Evolutionary conservation across 2,888 invertebrate species (phyloP).

Genomic region (Orthosia gracilis): DNA sequence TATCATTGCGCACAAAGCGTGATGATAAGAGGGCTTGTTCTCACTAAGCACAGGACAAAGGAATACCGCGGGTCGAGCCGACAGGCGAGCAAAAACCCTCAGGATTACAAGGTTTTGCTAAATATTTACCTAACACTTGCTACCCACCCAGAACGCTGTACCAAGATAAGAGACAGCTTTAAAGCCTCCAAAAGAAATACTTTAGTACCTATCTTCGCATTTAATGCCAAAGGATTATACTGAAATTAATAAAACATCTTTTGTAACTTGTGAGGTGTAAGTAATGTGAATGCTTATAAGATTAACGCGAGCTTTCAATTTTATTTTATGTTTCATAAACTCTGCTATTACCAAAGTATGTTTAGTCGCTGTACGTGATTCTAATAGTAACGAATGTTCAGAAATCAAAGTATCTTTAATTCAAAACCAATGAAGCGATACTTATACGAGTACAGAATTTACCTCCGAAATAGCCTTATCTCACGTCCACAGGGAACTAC

Average conservation of each 20-base stretch:
- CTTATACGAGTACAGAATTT: slow-evolving; percentile 70
- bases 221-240: slow-evolving; percentile 50
- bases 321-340: slow-evolving; percentile 55
- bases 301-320: slow-evolving; percentile 53
- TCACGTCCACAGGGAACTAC: slow-evolving; percentile 72
- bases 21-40: slow-evolving; percentile 80
- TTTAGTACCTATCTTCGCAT: slow-evolving; percentile 55
- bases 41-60: slow-evolving; percentile 79
- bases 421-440: slow-evolving; percentile 70
- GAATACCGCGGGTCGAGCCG: slow-evolving; percentile 68
- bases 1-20: slow-evolving; percentile 82
- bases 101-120: slow-evolving; percentile 84
- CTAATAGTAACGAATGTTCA: slow-evolving; percentile 48
- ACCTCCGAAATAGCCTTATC: slow-evolving; percentile 75
- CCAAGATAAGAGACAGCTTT: slow-evolving; percentile 65
- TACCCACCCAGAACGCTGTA: slow-evolving; percentile 67
- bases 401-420: slow-evolving; percentile 68
- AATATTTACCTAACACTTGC: slow-evolving; percentile 86
- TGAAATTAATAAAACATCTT: slow-evolving; percentile 54
- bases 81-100: slow-evolving; percentile 78
- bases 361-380: slow-evolving; percentile 41
- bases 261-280: slow-evolving; percentile 52
- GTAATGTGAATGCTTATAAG: slow-evolving; percentile 50
- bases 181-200: slow-evolving; percentile 69
- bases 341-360: slow-evolving; percentile 33